Percentiles rank a stretch among this genome's conserved stretches.
phyloP scores from a whole-genome alignment of 1,140 invertebrate genomes.

The Drosophila varians region DNA sequence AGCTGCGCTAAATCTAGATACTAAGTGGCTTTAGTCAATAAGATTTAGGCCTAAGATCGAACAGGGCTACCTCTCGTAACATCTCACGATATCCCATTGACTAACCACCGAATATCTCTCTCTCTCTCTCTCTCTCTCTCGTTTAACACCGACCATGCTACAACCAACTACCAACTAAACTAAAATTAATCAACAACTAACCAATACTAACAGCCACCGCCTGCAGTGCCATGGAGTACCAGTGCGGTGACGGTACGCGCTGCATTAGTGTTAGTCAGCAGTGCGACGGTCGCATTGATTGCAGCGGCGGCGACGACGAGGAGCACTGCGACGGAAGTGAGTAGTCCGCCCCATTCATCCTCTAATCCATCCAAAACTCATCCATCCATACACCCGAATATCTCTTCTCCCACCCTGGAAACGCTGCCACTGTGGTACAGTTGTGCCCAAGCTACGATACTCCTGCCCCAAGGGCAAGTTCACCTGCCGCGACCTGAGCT shows the following conservation, averaged over 20 bases:
- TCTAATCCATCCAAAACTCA: slow-evolving; percentile 1
- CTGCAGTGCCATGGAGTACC: slow-evolving; percentile 86
- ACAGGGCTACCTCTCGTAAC: background rate
- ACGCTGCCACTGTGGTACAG: slow-evolving; percentile 44
- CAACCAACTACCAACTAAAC: slow-evolving; percentile 24
- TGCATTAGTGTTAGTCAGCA: slow-evolving; percentile 84
- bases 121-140: slow-evolving; percentile 13
- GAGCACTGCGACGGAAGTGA: slow-evolving; percentile 85
- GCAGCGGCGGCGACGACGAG: slow-evolving; percentile 90
- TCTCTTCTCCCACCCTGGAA: slow-evolving; percentile 1
- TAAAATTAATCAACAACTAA: slow-evolving; percentile 26
- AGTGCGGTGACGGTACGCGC: slow-evolving; percentile 85
- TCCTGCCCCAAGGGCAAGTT: slow-evolving; percentile 85
- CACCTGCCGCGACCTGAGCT: slow-evolving; percentile 87
- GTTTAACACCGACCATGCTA: slow-evolving; percentile 26
- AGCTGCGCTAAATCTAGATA: slow-evolving; percentile 42
- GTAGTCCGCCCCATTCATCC: slow-evolving; percentile 54
- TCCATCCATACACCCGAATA: background rate
- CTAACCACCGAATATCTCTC: slow-evolving; percentile 3
- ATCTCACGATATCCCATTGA: background rate
- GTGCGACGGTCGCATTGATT: slow-evolving; percentile 90
- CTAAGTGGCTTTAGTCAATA: slow-evolving; percentile 31
- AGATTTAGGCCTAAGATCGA: background rate
- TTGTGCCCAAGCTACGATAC: slow-evolving; percentile 73
- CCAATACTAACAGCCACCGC: slow-evolving; percentile 83